Conservation (phyloP, 2,113 vertebrate species). For the Pseudonaja textilis region DNA sequence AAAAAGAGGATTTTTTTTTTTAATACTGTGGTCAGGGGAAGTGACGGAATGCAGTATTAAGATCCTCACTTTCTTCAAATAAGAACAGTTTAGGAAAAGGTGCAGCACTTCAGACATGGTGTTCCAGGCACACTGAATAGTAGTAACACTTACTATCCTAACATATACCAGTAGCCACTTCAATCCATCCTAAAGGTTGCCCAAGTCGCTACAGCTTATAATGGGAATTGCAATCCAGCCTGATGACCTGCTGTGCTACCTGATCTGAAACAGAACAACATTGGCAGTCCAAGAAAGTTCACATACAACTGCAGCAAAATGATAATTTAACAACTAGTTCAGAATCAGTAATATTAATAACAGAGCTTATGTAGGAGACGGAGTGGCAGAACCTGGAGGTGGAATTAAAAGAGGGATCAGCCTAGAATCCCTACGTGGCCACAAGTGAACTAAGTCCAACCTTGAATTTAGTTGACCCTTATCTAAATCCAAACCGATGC, state of each 20-base stretch:
- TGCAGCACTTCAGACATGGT: slow-evolving; percentile 23
- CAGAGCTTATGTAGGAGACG: background rate
- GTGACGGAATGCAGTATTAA: slow-evolving; percentile 51
- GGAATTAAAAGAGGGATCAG: background rate
- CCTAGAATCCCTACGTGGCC: background rate
- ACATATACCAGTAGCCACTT: background rate
- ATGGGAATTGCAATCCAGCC: background rate
- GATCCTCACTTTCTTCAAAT: slow-evolving; percentile 47
- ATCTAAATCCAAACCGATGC: background rate
- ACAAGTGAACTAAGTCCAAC: background rate
- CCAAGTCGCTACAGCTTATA: background rate
- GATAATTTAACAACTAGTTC: slow-evolving; percentile 19
- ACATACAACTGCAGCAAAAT: slow-evolving; percentile 38
- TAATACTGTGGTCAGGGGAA: slow-evolving; percentile 54
- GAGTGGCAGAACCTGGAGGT: background rate
- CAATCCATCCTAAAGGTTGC: slow-evolving; percentile 27
- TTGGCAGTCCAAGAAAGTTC: slow-evolving; percentile 37
- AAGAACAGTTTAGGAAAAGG: slow-evolving; percentile 57
- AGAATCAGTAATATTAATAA: background rate
- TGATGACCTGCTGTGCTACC: background rate
- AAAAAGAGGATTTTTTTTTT: slow-evolving; percentile 53
- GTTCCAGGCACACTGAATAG: background rate
- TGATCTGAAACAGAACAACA: background rate
- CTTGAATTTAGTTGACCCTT: background rate
- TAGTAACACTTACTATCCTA: background rate